A percentile compares a stretch with the other conserved stretches of the same genome.
Conservation (phyloP, 2,888 invertebrate species). For the Malthinus flaveolus region DNA sequence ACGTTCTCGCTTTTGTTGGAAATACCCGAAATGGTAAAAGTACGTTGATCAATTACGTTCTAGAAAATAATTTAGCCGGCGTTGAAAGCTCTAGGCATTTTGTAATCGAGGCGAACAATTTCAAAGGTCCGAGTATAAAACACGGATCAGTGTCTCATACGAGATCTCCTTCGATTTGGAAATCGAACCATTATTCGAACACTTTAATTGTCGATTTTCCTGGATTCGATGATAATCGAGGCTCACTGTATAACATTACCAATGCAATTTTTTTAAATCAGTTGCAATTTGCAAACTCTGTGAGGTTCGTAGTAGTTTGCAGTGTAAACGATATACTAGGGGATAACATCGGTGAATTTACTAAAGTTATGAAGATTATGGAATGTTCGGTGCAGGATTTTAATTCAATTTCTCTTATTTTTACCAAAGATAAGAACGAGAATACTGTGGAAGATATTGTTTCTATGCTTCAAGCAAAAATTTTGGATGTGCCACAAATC, state of each 20-base stretch:
- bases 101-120: background rate
- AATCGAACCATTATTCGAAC: background rate
- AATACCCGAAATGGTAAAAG: conserved; percentile 21
- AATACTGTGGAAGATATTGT: background rate
- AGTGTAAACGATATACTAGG: conserved; percentile 14
- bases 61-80: conserved; percentile 7
- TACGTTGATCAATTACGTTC: conserved; percentile 9
- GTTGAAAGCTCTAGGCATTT: background rate
- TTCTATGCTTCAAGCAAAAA: conserved; percentile 2
- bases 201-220: conserved; percentile 12
- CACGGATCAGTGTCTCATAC: conserved; percentile 15
- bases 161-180: conserved; percentile 9
- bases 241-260: conserved; percentile 6
- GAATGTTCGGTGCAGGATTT: background rate
- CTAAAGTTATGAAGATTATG: conserved; percentile 4
- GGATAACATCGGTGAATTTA: conserved; percentile 13
- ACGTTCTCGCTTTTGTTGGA: conserved; percentile 11
- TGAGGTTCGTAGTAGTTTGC: conserved; percentile 12
- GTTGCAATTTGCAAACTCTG: conserved; percentile 1
- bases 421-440: conserved; percentile 13
- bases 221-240: conserved; percentile 19
- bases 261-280: conserved; percentile 15
- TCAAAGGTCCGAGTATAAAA: conserved; percentile 6
- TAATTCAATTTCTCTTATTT: conserved; percentile 12
- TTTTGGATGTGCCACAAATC: conserved; percentile 5